A percentile compares a stretch with the other conserved stretches of the same genome.
phyloP scores from a whole-genome alignment of 2,113 vertebrate species.

The Nyctibius bracteatus region DNA sequence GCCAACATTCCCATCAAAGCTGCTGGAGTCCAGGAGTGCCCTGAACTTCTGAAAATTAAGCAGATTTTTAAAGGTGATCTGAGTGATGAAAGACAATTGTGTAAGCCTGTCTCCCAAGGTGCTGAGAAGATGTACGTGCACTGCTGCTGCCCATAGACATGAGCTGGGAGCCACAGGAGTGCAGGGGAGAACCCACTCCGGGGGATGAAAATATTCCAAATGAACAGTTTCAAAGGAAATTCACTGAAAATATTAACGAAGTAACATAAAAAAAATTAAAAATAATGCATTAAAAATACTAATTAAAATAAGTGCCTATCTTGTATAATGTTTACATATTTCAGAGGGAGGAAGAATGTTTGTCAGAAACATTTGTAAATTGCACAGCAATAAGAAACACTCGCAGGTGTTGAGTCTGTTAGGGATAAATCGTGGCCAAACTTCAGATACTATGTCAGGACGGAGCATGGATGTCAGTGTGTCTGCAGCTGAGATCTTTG shows the following conservation, averaged over 20 bases:
- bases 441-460: not conserved
- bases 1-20: not conserved
- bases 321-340: not conserved
- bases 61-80: not conserved
- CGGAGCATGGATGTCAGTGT: not conserved
- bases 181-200: not conserved
- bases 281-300: not conserved
- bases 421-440: not conserved
- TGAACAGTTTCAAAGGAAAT: not conserved
- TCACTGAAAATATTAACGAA: not conserved
- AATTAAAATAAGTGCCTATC: not conserved
- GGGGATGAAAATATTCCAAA: not conserved
- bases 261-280: not conserved
- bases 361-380: not conserved
- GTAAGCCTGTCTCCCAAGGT: not conserved
- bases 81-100: not conserved
- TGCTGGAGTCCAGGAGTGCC: not conserved
- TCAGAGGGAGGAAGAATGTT: not conserved
- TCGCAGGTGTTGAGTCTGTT: not conserved
- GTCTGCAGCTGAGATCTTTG: not conserved
- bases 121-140: rapidly evolving
- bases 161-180: not conserved
- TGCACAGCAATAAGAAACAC: not conserved
- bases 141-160: not conserved
- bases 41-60: not conserved